Percentiles rank a stretch among this genome's conserved stretches.
Evolutionary conservation across 2,113 vertebrate species (phyloP).

Genomic region (Micronycteris hirsuta): DNA sequence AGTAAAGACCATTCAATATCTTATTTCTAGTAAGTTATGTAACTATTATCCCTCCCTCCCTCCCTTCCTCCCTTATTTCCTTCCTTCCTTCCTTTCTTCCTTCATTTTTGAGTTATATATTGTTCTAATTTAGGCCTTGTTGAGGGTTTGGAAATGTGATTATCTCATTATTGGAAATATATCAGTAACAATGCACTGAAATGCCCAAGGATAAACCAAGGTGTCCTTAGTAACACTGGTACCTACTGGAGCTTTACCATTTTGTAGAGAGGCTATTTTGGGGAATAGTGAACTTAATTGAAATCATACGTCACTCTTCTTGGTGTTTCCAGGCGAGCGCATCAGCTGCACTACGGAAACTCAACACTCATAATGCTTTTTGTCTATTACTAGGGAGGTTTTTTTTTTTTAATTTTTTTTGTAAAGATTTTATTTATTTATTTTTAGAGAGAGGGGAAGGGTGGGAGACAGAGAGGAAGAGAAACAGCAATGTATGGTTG

Average conservation of each 20-base stretch:
- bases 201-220: conserved; percentile 1
- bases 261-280: not conserved
- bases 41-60: not conserved
- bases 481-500: too few relatives aligned
- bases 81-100: not conserved
- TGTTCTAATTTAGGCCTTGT: not conserved
- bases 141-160: not conserved
- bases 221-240: conserved; percentile 14
- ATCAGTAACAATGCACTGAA: not conserved
- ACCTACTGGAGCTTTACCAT: not conserved
- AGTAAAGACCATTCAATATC: not conserved
- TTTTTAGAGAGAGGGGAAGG: too few relatives aligned
- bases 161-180: not conserved
- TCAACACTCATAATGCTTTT: not conserved
- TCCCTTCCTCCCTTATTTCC: not conserved
- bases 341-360: conserved; percentile 24
- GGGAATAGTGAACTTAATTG: conserved; percentile 39
- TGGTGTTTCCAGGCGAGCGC: conserved; percentile 24
- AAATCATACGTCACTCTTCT: conserved; percentile 48
- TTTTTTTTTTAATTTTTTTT: too few relatives aligned
- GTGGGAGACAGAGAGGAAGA: too few relatives aligned
- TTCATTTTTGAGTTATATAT: not conserved
- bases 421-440: too few relatives aligned
- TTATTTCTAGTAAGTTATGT: not conserved
- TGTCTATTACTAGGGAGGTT: conserved; percentile 30